A percentile compares a stretch with the other conserved stretches of the same genome.
phyloP scores from a whole-genome alignment of 2,113 vertebrate genomes.

The Oceanodroma tethys region DNA sequence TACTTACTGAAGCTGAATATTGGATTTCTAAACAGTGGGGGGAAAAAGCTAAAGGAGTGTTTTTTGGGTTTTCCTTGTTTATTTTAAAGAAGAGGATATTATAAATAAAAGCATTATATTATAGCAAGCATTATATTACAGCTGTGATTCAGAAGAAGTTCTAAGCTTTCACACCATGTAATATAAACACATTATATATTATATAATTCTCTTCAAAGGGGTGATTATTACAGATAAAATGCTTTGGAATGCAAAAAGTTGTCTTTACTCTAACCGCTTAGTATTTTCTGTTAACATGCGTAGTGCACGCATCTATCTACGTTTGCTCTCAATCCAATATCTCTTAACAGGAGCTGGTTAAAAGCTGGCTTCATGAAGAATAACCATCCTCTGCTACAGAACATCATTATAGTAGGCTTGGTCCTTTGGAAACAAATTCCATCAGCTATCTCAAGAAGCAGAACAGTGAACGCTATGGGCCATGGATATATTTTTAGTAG shows the following conservation, averaged over 20 bases:
- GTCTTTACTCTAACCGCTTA: neutral
- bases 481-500: neutral
- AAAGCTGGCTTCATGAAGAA: neutral
- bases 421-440: neutral
- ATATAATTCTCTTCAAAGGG: neutral
- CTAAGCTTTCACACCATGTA: neutral
- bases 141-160: neutral
- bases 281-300: neutral
- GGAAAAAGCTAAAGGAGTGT: neutral
- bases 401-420: neutral
- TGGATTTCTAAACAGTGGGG: neutral
- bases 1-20: neutral
- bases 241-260: neutral
- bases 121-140: neutral
- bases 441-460: neutral
- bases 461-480: neutral
- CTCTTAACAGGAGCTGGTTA: neutral
- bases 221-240: neutral
- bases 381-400: neutral
- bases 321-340: neutral
- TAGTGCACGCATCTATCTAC: neutral
- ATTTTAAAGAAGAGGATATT: neutral
- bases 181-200: neutral
- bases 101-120: neutral
- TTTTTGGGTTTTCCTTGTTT: neutral